Percentiles rank a stretch among this genome's conserved stretches.
These are phyloP conservation scores for Ctenomys sociabilis DNA, from an alignment of 2,113 vertebrate genomes.

Conservation along the genomic window DNA sequence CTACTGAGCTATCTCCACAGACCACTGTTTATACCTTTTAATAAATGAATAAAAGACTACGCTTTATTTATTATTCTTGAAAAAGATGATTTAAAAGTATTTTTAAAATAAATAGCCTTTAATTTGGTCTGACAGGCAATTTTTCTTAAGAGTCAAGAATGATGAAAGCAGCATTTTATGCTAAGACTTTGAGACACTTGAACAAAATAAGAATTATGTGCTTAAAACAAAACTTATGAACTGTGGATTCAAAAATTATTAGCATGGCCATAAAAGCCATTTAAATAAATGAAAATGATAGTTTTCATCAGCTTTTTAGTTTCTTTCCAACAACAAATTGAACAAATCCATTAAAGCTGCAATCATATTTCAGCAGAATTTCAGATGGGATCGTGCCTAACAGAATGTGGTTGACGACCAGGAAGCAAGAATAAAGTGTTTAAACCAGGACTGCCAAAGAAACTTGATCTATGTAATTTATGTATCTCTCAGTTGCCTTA, in stretches of 20 bases:
- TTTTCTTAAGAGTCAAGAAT: conserved; percentile 69
- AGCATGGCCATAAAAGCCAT: conserved; percentile 67
- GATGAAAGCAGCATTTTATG: conserved; percentile 75
- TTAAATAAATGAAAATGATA: conserved; percentile 74
- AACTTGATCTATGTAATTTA: not conserved
- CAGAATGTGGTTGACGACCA: not conserved
- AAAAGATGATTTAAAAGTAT: conserved; percentile 32
- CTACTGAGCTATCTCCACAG: too few relatives aligned
- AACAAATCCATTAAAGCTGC: conserved; percentile 55
- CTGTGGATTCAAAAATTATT: conserved; percentile 71
- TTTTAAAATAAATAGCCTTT: conserved; percentile 61
- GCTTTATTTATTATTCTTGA: conserved; percentile 17
- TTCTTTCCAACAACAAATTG: conserved; percentile 61
- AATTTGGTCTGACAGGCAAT: conserved; percentile 63
- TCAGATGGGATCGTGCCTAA: not conserved
- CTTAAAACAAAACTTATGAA: conserved; percentile 67
- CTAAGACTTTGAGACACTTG: conserved; percentile 71
- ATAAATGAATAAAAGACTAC: conserved; percentile 3
- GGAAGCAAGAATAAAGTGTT: not conserved
- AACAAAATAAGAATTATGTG: conserved; percentile 66
- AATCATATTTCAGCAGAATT: conserved; percentile 47
- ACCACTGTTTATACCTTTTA: too few relatives aligned
- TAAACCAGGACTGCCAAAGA: not conserved
- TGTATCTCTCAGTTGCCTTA: not conserved
- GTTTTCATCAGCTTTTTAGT: conserved; percentile 62